phyloP scores from a whole-genome alignment of 1,140 invertebrate genomes.

The Drosophila lini region DNA sequence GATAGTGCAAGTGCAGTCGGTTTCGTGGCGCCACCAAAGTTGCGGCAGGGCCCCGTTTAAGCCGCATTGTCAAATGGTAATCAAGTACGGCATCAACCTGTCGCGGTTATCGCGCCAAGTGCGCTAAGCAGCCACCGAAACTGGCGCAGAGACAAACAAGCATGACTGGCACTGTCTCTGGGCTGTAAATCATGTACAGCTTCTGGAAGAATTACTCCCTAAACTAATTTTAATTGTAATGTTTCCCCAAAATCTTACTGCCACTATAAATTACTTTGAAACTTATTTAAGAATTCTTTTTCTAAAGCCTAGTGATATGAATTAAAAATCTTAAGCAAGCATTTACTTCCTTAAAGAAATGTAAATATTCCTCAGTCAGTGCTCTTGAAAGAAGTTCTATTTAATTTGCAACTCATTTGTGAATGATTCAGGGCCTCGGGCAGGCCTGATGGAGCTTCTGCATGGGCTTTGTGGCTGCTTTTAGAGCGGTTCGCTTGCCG shows the following conservation, averaged over 20 bases:
- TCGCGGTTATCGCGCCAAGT: constrained; percentile 59
- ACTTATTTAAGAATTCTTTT: background rate
- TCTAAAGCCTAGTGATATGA: background rate
- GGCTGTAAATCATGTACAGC: constrained; percentile 59
- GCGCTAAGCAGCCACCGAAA: constrained; percentile 29
- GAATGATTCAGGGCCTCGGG: constrained; percentile 48
- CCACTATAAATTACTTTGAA: background rate
- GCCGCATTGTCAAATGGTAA: constrained; percentile 59
- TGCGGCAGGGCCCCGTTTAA: constrained; percentile 6
- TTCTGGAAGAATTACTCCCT: background rate
- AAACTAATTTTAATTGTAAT: background rate
- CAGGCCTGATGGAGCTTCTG: constrained; percentile 36
- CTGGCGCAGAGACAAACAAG: constrained; percentile 29
- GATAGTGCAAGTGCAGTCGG: constrained; percentile 37
- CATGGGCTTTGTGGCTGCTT: constrained; percentile 31
- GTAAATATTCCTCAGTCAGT: background rate
- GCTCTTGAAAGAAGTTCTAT: background rate
- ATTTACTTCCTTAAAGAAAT: constrained; percentile 2
- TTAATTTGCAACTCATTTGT: constrained; percentile 33
- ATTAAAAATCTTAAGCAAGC: background rate
- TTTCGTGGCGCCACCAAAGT: constrained; percentile 46
- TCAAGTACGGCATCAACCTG: constrained; percentile 69
- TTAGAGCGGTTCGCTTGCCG: constrained; percentile 36
- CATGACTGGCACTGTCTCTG: constrained; percentile 35
- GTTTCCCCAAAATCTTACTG: background rate